Conservation (phyloP, 2,113 vertebrate genomes). For the Varanus komodoensis region DNA sequence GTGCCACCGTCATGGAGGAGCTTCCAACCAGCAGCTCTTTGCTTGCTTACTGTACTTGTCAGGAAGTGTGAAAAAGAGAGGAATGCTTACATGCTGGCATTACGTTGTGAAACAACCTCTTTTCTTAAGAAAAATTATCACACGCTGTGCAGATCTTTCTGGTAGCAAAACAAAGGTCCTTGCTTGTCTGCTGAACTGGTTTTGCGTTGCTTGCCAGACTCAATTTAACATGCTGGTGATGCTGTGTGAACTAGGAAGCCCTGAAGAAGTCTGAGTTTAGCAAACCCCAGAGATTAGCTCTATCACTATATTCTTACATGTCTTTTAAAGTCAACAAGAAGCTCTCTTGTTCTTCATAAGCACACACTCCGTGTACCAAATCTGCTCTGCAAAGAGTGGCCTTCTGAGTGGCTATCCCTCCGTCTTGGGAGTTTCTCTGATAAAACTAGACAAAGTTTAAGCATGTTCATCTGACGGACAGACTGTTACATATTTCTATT, state of each 20-base stretch:
- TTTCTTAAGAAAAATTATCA: neutral
- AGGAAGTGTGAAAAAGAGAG: neutral
- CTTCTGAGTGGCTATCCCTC: neutral
- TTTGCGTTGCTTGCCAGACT: neutral
- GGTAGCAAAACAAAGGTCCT: neutral
- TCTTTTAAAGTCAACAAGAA: neutral
- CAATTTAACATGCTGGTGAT: neutral
- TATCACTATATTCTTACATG: neutral
- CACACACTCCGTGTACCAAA: neutral
- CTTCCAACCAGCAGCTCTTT: neutral
- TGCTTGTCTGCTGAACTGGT: neutral
- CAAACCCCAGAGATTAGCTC: neutral
- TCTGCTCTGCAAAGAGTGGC: neutral
- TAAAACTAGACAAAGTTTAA: neutral
- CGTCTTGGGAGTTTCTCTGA: neutral
- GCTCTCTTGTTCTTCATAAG: neutral
- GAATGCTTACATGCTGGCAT: neutral
- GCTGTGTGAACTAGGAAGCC: neutral
- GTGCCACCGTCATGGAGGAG: too few species aligned
- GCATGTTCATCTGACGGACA: neutral
- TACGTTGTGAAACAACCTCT: neutral
- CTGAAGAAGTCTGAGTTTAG: neutral
- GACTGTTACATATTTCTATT: neutral
- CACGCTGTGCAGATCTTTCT: neutral
- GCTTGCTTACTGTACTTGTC: neutral